Percentiles rank a stretch among this genome's conserved stretches.
phyloP scores from a whole-genome alignment of 2,113 vertebrate genomes.

The Coreoperca whiteheadi region DNA sequence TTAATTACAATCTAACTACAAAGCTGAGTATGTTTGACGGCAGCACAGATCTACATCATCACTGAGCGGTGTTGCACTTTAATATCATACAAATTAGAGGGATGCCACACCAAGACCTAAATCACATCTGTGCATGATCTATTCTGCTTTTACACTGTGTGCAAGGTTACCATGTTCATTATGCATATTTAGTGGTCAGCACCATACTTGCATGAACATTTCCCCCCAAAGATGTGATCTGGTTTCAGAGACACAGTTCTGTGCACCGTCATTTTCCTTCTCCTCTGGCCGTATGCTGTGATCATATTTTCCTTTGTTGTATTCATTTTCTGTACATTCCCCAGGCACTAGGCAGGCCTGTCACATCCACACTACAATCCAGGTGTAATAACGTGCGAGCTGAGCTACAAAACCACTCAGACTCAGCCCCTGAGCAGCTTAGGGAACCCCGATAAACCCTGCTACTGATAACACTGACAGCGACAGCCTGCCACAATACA shows the following conservation, averaged over 20 bases:
- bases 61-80: no score
- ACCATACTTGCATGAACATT: neutral
- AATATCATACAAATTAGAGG: no score
- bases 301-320: conserved; percentile 14
- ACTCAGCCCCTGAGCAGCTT: conserved; percentile 42
- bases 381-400: conserved; percentile 53
- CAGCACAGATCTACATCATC: no score
- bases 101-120: neutral
- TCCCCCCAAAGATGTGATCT: conserved; percentile 5
- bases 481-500: conserved; percentile 39
- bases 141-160: neutral
- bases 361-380: conserved; percentile 33
- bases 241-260: conserved; percentile 5
- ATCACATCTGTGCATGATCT: neutral
- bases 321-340: conserved; percentile 34
- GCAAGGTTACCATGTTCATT: neutral
- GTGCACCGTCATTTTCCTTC: conserved; percentile 11
- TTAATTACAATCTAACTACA: no score
- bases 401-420: conserved; percentile 39
- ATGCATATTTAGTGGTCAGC: neutral
- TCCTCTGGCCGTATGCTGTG: neutral
- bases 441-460: conserved; percentile 40
- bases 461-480: conserved; percentile 26
- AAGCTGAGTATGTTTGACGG: no score
- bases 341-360: conserved; percentile 17